Evolutionary conservation across 2,797 vertebrate genomes (phyloP), one percentile per base, ranked within the genome.

Genomic region (Streptopelia turtur): DNA sequence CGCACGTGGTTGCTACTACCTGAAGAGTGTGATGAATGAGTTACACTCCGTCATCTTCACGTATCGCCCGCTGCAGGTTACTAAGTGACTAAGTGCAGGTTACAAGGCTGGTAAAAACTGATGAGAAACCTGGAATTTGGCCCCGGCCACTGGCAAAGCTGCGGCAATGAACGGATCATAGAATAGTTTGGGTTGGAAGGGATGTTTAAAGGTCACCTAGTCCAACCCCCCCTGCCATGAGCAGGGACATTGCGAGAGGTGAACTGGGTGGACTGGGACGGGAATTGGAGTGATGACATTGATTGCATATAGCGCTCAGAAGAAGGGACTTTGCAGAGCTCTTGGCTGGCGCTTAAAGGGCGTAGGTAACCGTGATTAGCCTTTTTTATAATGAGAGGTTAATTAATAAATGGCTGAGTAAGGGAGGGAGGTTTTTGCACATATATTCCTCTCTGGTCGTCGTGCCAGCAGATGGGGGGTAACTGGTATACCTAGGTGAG

Each of bases 1-100:
- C 4, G 28, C 41, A 16, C 72, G 2, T 47, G 75, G 66, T 78
- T 69, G 39, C 83, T 47, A 4, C 83, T 63, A 79, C 77, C 56
- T 49, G 70, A 70, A 70, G 68, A 77, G 55, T n/a, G 7, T 94
- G 89, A 90, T 90, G 22, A 69, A 89, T 92, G 91, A 69, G 57
- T 66, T 33, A 4, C 41, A 27, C 68, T 83, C 90, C 3, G 15
- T 77, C 65, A 25, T 28, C 43, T 28, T 78, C 82, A 35, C 53
- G 6, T n/a, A 20, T 43, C 5, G 65, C 83, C 80, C 56, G n/a
- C 71, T 74, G 45, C 72, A 37, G 82, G 81, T 72, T 92, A 13
- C 49, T 30, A 4, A 41, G 41, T 41, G 41, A 37, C 37, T 37
- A 37, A 37, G 39, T 6, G 39, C 39, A 15, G 13, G 39, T 39